Percentiles rank a stretch among this genome's conserved stretches.
These are phyloP conservation scores for Entomyzon cyanotis DNA, from an alignment of 2,113 vertebrate genomes.

Conservation along the genomic window DNA sequence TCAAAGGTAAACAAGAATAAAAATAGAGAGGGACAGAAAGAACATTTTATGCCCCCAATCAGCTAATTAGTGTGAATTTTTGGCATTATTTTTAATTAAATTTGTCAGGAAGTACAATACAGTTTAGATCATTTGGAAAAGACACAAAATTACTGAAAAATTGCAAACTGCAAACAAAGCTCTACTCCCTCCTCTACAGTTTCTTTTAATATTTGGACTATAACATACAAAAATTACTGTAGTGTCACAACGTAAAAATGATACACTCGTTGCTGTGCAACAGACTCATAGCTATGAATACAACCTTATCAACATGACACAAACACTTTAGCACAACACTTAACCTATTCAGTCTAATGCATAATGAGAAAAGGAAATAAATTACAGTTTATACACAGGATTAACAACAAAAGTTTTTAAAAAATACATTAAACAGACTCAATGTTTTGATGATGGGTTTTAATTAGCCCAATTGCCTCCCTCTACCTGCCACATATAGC, in stretches of 20 bases:
- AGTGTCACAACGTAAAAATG: neutral
- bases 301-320: neutral
- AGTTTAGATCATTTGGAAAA: neutral
- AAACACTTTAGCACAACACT: neutral
- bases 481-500: neutral
- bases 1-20: conserved; percentile 59
- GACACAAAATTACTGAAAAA: neutral
- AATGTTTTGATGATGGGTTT: neutral
- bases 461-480: neutral
- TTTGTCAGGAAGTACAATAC: neutral
- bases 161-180: neutral
- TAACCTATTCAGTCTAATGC: neutral
- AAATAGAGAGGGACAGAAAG: conserved; percentile 35
- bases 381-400: neutral
- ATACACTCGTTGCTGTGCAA: neutral
- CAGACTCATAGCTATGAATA: neutral
- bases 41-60: neutral
- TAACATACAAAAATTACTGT: neutral
- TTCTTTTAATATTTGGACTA: neutral
- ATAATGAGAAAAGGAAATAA: neutral
- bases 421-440: neutral
- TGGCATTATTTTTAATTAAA: neutral
- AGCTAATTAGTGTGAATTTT: neutral
- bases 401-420: neutral
- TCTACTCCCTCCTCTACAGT: neutral